A percentile compares a stretch with the other conserved stretches of the same genome.
These are phyloP conservation scores for Threskiornis aethiopicus DNA, from an alignment of 2,797 vertebrate species.

Conservation along the genomic window DNA sequence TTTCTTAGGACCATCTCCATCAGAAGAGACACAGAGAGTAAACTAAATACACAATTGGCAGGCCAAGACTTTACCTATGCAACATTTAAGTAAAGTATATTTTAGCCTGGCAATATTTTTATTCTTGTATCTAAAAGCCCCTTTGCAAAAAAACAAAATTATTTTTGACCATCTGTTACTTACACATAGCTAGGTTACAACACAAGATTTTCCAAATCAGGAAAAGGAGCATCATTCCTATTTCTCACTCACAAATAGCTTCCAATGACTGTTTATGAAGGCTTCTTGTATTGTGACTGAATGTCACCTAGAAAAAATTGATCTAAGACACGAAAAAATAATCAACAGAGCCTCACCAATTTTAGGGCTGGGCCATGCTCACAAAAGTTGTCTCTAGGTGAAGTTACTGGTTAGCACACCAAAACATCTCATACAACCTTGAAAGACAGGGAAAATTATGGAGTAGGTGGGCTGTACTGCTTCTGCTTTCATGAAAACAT, in stretches of 20 bases:
- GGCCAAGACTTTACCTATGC: background rate
- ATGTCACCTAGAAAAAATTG: background rate
- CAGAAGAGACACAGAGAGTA: fast-evolving
- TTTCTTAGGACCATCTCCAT: background rate
- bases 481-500: background rate
- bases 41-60: background rate
- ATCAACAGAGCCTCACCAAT: fast-evolving
- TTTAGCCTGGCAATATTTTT: background rate
- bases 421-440: background rate
- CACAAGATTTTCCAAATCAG: background rate
- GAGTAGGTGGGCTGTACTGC: background rate
- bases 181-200: background rate
- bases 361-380: background rate
- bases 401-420: background rate
- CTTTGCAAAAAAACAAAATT: background rate
- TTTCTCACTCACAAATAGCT: background rate
- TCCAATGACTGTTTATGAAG: background rate
- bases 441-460: background rate
- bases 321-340: background rate
- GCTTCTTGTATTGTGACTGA: background rate
- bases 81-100: background rate
- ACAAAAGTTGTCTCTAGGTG: background rate
- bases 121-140: background rate
- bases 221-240: background rate
- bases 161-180: background rate